Evolutionary conservation across 2,888 invertebrate genomes (phyloP).

Genomic region (Mythimna impura): DNA sequence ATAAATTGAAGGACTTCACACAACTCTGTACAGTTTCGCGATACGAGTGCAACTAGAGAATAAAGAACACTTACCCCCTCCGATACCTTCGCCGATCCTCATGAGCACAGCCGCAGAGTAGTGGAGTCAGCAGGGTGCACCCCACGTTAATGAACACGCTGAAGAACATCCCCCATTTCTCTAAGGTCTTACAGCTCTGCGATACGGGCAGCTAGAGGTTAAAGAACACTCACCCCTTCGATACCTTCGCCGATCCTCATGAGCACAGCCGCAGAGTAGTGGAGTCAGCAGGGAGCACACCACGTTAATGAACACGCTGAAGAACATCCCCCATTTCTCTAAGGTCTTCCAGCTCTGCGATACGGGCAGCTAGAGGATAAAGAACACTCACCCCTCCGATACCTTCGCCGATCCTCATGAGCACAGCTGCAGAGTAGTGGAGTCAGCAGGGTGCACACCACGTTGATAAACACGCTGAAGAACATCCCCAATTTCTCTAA

Average conservation of each 20-base stretch:
- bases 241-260: slow-evolving; percentile 95
- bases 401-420: slow-evolving; percentile 94
- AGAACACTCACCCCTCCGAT: slow-evolving; percentile 91
- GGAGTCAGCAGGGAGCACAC: slow-evolving; percentile 95
- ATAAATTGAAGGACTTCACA: no score
- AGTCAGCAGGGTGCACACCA: slow-evolving; percentile 94
- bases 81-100: slow-evolving; percentile 94
- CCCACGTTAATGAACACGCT: slow-evolving; percentile 94
- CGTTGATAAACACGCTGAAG: slow-evolving; percentile 94
- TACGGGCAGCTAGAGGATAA: no score
- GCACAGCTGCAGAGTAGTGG: slow-evolving; percentile 92
- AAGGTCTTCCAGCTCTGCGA: no score
- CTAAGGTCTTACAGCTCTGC: slow-evolving; percentile 96
- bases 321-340: no score
- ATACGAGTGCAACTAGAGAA: no score
- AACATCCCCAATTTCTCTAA: slow-evolving; percentile 98
- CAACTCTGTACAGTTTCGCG: no score
- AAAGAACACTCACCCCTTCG: slow-evolving; percentile 90
- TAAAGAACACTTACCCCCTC: slow-evolving; percentile 89
- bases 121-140: slow-evolving; percentile 94
- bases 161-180: slow-evolving; percentile 96
- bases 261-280: slow-evolving; percentile 91
- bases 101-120: slow-evolving; percentile 92
- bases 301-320: slow-evolving; percentile 93
- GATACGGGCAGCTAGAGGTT: slow-evolving; percentile 91